These are phyloP conservation scores for Mobula hypostoma DNA, from an alignment of 2,113 vertebrate genomes.

Conservation along the genomic window DNA sequence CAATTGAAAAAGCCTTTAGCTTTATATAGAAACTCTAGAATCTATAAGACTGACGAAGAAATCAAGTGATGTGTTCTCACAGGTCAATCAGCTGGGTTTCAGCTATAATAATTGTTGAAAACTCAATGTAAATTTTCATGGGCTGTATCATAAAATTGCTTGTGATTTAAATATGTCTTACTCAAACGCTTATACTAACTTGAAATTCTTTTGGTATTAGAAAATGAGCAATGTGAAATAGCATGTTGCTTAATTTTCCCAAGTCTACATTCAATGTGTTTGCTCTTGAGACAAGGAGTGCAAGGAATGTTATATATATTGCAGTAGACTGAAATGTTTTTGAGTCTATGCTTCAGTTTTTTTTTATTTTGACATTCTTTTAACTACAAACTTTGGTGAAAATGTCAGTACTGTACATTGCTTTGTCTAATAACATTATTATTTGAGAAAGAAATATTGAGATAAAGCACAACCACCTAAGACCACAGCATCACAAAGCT, in stretches of 20 bases:
- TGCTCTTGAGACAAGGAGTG: not conserved
- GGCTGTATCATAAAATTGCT: not conserved
- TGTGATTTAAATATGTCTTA: not conserved
- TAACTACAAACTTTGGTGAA: not conserved
- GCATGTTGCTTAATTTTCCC: not conserved
- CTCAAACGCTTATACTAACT: not conserved
- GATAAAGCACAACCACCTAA: not conserved
- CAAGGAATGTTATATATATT: not conserved
- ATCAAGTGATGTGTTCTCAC: not conserved
- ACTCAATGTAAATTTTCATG: not conserved
- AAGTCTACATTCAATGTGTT: not conserved
- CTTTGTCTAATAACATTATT: not conserved
- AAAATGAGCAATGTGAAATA: conserved; percentile 1
- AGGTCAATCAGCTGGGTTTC: not conserved
- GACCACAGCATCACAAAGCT: not conserved
- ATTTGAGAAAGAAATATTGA: conserved; percentile 8
- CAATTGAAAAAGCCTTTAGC: not conserved
- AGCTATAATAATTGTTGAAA: not conserved
- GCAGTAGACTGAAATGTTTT: not conserved
- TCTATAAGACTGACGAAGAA: not conserved
- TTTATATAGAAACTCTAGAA: not conserved
- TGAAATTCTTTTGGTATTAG: not conserved
- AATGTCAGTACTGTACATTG: not conserved
- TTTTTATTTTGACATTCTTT: not conserved
- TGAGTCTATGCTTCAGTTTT: not conserved